Conservation (phyloP, 37 sponge, comb jelly and placozoan species). For the Geodia barretti region DNA sequence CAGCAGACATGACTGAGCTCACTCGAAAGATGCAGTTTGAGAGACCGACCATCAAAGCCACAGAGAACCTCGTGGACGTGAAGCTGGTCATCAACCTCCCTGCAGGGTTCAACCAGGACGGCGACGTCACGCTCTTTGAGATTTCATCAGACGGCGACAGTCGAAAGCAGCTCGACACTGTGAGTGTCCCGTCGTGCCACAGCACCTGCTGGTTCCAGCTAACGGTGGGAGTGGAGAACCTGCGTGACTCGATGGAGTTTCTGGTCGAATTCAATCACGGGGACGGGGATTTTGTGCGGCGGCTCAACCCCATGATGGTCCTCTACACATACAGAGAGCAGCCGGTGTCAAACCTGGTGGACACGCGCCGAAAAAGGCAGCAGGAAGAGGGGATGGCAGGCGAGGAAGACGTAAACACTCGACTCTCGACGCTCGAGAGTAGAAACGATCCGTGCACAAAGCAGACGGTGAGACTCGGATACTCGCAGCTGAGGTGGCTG, state of each 20-base stretch:
- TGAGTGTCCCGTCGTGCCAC: background rate
- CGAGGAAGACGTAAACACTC: background rate
- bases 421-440: background rate
- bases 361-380: background rate
- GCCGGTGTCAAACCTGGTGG: background rate
- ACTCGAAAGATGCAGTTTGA: background rate
- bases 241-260: background rate
- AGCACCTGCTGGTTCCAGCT: slow-evolving; percentile 1
- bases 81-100: background rate
- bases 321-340: slow-evolving; percentile 6
- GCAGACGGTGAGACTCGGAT: background rate
- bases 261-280: background rate
- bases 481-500: slow-evolving; percentile 12
- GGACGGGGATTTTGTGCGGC: background rate
- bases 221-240: background rate
- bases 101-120: background rate
- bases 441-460: background rate
- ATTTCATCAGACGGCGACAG: background rate
- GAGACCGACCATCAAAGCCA: background rate
- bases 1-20: background rate
- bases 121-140: background rate
- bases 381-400: too few species aligned
- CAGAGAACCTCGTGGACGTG: background rate
- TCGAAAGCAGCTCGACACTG: background rate
- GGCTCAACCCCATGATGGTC: slow-evolving; percentile 21